A percentile compares a stretch with the other conserved stretches of the same genome.
These are phyloP conservation scores for Caenorhabditis macrosperma DNA, from an alignment of 2,888 invertebrate genomes.

Conservation along the genomic window DNA sequence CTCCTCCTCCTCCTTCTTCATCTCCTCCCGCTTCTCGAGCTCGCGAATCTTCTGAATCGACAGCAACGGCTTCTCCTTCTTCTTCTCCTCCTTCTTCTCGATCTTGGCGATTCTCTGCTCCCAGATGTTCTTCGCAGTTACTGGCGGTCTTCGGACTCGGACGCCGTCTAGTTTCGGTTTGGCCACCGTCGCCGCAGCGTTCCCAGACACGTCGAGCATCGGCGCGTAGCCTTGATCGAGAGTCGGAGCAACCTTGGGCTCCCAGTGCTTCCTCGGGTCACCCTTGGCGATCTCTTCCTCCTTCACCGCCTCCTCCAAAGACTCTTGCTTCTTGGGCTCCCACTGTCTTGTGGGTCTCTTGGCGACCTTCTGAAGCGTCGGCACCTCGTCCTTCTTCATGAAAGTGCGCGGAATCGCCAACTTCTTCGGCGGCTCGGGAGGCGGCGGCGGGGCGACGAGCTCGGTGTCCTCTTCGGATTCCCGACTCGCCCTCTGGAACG, in stretches of 20 bases:
- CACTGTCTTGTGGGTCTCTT: conserved; percentile 40
- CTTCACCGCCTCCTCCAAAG: conserved; percentile 22
- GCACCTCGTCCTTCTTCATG: conserved; percentile 38
- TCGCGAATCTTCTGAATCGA: conserved; percentile 59
- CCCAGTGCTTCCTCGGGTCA: conserved; percentile 35
- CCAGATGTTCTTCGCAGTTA: conserved; percentile 58
- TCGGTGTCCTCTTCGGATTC: conserved; percentile 62
- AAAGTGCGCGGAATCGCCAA: conserved; percentile 57
- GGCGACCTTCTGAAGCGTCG: conserved; percentile 30
- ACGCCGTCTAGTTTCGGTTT: conserved; percentile 34
- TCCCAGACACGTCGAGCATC: conserved; percentile 29
- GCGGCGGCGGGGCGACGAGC: conserved; percentile 22
- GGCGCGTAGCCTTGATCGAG: conserved; percentile 51
- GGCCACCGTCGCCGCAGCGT: conserved; percentile 11
- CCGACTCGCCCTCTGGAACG: conserved; percentile 47
- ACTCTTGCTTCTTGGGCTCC: conserved; percentile 40
- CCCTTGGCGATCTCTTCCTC: conserved; percentile 2
- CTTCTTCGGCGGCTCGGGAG: conserved; percentile 50
- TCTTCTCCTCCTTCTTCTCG: conserved; percentile 53
- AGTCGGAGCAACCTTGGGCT: conserved; percentile 25
- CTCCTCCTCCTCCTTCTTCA: conserved; percentile 45
- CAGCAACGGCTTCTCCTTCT: conserved; percentile 40
- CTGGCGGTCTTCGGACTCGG: conserved; percentile 11
- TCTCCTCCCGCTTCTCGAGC: conserved; percentile 44
- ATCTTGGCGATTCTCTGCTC: conserved; percentile 59